These are phyloP conservation scores for Myotis vivesi DNA, from an alignment of 2,797 vertebrate species.

Conservation along the genomic window DNA sequence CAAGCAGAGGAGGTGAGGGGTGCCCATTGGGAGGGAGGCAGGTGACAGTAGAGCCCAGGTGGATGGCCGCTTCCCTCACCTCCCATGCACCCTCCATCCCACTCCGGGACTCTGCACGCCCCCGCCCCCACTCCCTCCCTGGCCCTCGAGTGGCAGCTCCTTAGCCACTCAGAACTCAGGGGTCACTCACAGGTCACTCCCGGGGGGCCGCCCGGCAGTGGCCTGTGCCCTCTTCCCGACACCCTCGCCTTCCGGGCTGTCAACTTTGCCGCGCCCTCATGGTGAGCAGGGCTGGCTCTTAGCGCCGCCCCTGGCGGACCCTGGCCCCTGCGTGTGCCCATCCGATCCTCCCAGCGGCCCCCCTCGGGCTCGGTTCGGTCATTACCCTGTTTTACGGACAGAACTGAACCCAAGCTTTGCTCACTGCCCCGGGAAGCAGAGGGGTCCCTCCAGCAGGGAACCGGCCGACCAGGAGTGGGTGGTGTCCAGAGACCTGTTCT, in stretches of 20 bases:
- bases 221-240: fast-evolving
- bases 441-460: too few species aligned
- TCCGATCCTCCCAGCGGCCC: fast-evolving
- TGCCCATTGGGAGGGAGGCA: fast-evolving
- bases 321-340: fast-evolving
- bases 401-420: not conserved
- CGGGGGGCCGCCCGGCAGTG: fast-evolving
- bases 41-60: fast-evolving
- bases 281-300: not conserved
- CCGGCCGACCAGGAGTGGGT: not conserved
- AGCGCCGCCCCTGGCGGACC: fast-evolving
- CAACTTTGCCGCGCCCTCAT: fast-evolving
- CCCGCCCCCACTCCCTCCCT: too few species aligned
- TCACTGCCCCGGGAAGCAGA: fast-evolving
- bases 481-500: not conserved
- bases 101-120: not conserved
- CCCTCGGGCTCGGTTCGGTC: fast-evolving
- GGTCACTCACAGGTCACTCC: too few species aligned
- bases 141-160: too few species aligned
- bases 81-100: not conserved
- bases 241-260: fast-evolving
- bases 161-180: not conserved
- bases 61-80: fast-evolving
- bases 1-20: fast-evolving
- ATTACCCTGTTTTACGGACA: not conserved